Percentiles rank a stretch among this genome's conserved stretches.
Evolutionary conservation across 2,113 vertebrate genomes (phyloP).

Genomic region (Willisornis vidua): DNA sequence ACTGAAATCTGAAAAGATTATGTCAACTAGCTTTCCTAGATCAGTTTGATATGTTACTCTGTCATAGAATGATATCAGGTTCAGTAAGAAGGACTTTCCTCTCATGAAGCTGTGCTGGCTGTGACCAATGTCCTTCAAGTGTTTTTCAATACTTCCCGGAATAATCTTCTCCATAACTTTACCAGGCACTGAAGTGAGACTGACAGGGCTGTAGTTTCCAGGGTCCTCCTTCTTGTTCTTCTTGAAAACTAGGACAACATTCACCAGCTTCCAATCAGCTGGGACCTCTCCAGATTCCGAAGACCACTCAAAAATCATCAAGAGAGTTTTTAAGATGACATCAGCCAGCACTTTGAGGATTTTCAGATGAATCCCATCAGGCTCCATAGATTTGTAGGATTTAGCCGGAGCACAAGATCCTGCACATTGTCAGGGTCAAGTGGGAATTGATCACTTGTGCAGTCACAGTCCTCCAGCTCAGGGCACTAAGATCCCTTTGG

Average conservation of each 20-base stretch:
- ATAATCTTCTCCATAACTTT: neutral
- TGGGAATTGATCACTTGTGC: neutral
- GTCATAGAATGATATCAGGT: neutral
- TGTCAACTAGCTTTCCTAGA: neutral
- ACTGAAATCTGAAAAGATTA: neutral
- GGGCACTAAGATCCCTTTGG: neutral
- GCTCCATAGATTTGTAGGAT: neutral
- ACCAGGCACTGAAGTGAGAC: neutral
- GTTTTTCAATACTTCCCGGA: neutral
- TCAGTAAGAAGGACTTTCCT: neutral
- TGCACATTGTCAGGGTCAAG: neutral
- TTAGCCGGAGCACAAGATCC: neutral
- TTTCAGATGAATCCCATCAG: neutral
- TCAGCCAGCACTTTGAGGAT: neutral
- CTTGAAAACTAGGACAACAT: neutral
- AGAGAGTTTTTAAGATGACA: neutral
- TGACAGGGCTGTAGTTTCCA: neutral
- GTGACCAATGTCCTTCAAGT: neutral
- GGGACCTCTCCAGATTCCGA: neutral
- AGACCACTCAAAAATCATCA: neutral
- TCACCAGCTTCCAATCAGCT: neutral
- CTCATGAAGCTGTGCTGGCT: neutral
- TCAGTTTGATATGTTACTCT: neutral
- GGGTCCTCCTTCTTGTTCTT: neutral
- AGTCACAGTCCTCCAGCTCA: neutral